These are phyloP conservation scores for Trachelus stipa DNA, from an alignment of 2,888 invertebrate species.

Conservation along the genomic window DNA sequence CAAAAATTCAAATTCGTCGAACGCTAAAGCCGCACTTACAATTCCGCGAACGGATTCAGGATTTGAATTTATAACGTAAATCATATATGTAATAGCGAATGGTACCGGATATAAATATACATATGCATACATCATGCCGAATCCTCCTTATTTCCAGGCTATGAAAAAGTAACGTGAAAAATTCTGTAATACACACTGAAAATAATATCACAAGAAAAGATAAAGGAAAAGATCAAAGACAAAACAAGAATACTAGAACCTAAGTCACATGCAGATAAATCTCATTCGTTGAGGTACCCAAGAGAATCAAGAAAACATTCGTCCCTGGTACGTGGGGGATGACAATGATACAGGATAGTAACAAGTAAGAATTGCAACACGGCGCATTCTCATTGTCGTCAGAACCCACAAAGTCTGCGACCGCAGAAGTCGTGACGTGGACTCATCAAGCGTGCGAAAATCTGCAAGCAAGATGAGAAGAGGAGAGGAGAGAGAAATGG, in stretches of 20 bases:
- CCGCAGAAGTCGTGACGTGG: constrained; percentile 54
- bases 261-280: neutral
- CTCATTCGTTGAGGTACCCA: neutral
- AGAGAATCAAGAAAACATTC: neutral
- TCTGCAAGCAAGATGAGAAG: constrained; percentile 38
- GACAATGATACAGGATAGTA: neutral
- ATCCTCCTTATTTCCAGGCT: neutral
- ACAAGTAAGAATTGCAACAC: constrained; percentile 12
- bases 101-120: neutral
- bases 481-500: constrained; percentile 11
- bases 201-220: neutral
- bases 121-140: neutral
- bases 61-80: neutral
- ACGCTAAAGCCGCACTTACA: neutral
- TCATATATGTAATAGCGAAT: neutral
- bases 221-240: neutral
- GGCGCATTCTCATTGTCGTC: constrained; percentile 9
- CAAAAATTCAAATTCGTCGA: neutral
- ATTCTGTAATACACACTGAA: neutral
- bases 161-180: neutral
- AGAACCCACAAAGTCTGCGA: constrained; percentile 26
- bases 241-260: neutral
- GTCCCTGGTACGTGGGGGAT: neutral
- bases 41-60: neutral
- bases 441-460: constrained; percentile 61